phyloP scores from a whole-genome alignment of 2,888 invertebrate genomes.

The Hydraecia micacea region DNA sequence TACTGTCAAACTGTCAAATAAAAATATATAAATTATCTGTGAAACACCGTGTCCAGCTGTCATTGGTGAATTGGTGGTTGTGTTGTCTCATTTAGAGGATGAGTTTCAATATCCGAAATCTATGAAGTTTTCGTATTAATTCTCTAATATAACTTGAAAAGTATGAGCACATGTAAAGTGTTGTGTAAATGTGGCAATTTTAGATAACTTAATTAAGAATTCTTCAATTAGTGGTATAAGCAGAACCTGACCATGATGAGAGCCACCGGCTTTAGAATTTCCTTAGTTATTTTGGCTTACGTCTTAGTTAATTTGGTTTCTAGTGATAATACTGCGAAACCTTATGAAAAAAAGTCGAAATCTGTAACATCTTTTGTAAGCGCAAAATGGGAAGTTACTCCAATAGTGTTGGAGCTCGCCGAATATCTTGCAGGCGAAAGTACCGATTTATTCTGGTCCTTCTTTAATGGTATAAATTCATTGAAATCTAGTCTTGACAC shows the following conservation, averaged over 20 bases:
- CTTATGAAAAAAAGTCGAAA: constrained; percentile 91
- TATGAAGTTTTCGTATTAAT: constrained; percentile 56
- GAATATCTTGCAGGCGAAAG: constrained; percentile 96
- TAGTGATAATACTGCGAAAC: constrained; percentile 75
- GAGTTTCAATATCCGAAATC: constrained; percentile 66
- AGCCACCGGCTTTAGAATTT: constrained; percentile 80
- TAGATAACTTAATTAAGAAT: constrained; percentile 52
- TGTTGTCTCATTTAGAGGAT: constrained; percentile 67
- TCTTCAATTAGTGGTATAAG: constrained; percentile 22
- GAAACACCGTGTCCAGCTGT: constrained; percentile 82
- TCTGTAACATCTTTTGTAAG: constrained; percentile 96
- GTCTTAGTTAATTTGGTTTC: constrained; percentile 75
- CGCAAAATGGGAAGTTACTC: constrained; percentile 98
- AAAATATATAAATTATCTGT: too few species aligned
- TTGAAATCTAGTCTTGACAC: constrained; percentile 91
- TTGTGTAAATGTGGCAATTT: constrained; percentile 68
- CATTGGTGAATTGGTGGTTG: constrained; percentile 80
- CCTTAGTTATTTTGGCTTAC: constrained; percentile 76
- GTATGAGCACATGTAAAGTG: constrained; percentile 66
- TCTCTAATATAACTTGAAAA: constrained; percentile 60
- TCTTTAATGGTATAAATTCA: constrained; percentile 92
- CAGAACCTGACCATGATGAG: constrained; percentile 74
- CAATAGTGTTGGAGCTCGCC: constrained; percentile 96
- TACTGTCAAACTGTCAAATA: too few species aligned
- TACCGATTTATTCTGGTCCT: constrained; percentile 95